phyloP scores from a whole-genome alignment of 2,888 invertebrate genomes.

The Yponomeuta cagnagella region DNA sequence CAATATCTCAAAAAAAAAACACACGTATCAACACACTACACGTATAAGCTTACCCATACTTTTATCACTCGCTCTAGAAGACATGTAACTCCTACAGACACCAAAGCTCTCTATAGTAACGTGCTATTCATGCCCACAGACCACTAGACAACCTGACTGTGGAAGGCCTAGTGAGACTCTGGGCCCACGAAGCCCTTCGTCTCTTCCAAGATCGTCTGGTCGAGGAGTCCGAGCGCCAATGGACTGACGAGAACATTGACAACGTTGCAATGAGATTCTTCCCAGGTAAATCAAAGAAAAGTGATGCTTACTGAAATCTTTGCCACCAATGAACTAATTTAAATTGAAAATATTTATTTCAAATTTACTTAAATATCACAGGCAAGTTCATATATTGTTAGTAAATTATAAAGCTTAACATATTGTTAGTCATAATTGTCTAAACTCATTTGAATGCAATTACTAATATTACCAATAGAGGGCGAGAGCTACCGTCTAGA shows the following conservation, averaged over 20 bases:
- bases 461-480: no score
- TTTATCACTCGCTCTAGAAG: constrained; percentile 98
- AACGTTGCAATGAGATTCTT: constrained; percentile 95
- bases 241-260: constrained; percentile 99
- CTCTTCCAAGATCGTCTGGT: constrained; percentile 98
- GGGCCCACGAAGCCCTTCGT: constrained; percentile 99
- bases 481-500: no score
- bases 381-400: no score
- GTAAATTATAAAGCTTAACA: no score
- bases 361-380: no score
- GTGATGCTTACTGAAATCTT: neutral
- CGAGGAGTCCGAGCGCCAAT: constrained; percentile 93
- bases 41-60: constrained; percentile 81
- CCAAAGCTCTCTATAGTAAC: neutral
- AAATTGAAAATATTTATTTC: no score
- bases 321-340: no score
- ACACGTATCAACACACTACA: no score
- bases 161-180: constrained; percentile 97
- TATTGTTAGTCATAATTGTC: no score
- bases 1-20: no score
- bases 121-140: constrained; percentile 50
- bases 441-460: no score
- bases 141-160: constrained; percentile 93
- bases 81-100: constrained; percentile 69
- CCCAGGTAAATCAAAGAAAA: constrained; percentile 74